Conservation (phyloP, 2,888 invertebrate genomes). For the Rutpela maculata region DNA sequence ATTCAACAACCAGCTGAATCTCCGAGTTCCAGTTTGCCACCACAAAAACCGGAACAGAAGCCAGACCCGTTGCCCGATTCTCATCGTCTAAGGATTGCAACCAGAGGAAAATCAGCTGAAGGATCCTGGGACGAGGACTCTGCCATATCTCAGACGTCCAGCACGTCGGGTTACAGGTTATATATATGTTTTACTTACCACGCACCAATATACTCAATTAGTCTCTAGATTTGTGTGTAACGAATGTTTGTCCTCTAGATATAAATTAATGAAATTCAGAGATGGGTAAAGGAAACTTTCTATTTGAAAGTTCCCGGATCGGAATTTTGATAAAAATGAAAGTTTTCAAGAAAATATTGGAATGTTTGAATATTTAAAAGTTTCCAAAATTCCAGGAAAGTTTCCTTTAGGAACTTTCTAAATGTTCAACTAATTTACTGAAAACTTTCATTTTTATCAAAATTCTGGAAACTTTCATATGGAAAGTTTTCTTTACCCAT, state of each 20-base stretch:
- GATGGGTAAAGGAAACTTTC: too few relatives aligned
- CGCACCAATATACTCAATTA: constrained; percentile 1
- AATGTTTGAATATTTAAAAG: too few relatives aligned
- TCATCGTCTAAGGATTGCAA: constrained; percentile 69
- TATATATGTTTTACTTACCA: background rate
- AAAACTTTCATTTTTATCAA: too few relatives aligned
- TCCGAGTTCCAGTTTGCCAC: constrained; percentile 10
- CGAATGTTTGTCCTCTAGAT: background rate
- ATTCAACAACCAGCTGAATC: constrained; percentile 55
- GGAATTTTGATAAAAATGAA: too few relatives aligned
- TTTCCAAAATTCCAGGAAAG: too few relatives aligned
- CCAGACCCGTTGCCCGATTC: constrained; percentile 61
- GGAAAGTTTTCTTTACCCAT: too few relatives aligned
- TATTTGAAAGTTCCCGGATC: too few relatives aligned
- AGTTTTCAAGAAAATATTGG: too few relatives aligned
- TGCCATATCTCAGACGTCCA: constrained; percentile 86
- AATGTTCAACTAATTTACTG: too few relatives aligned
- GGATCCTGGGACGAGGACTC: constrained; percentile 88
- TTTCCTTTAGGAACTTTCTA: too few relatives aligned
- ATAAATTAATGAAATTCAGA: too few relatives aligned
- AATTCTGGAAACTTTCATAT: too few relatives aligned
- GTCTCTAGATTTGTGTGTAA: background rate
- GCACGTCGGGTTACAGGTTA: constrained; percentile 86
- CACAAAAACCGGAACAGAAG: constrained; percentile 39
- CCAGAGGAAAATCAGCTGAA: constrained; percentile 75